Evolutionary conservation across 2,113 vertebrate genomes (phyloP).

Genomic region (Notothenia coriiceps): DNA sequence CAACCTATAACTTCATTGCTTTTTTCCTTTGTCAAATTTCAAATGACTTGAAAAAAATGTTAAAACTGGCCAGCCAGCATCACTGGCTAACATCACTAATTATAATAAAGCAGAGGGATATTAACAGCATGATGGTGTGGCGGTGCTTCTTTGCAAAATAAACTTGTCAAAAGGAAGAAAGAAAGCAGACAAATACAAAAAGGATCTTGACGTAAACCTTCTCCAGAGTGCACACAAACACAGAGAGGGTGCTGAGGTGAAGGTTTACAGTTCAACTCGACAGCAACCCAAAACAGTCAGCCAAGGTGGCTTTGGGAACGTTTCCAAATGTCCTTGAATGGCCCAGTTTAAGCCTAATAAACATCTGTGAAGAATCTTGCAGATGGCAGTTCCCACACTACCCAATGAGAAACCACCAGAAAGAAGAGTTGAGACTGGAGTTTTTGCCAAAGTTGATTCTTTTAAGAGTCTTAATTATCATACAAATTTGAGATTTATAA

Average conservation of each 20-base stretch:
- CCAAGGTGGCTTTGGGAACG: not conserved
- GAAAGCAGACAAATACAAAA: not conserved
- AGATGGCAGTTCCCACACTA: not conserved
- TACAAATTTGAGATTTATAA: not conserved
- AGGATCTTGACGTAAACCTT: not conserved
- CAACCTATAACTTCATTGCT: not conserved
- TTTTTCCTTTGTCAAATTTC: not conserved
- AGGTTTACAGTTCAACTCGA: not conserved
- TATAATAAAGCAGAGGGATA: not conserved
- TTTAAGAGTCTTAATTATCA: not conserved
- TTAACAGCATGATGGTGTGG: not conserved
- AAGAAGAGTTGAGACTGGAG: not conserved
- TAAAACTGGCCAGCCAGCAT: not conserved
- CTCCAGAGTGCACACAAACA: not conserved
- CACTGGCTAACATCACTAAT: not conserved
- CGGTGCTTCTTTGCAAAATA: not conserved
- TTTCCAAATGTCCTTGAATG: not conserved
- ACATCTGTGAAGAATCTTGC: constrained; percentile 2
- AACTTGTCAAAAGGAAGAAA: not conserved
- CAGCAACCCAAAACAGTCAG: not conserved
- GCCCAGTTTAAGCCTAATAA: not conserved
- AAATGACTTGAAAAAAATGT: not conserved
- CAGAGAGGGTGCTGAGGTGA: not conserved
- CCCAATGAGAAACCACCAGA: not conserved
- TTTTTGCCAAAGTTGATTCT: not conserved